Percentiles rank a stretch among this genome's conserved stretches.
Evolutionary conservation across 2,113 vertebrate genomes (phyloP).

Genomic region (Reinhardtius hippoglossoides): DNA sequence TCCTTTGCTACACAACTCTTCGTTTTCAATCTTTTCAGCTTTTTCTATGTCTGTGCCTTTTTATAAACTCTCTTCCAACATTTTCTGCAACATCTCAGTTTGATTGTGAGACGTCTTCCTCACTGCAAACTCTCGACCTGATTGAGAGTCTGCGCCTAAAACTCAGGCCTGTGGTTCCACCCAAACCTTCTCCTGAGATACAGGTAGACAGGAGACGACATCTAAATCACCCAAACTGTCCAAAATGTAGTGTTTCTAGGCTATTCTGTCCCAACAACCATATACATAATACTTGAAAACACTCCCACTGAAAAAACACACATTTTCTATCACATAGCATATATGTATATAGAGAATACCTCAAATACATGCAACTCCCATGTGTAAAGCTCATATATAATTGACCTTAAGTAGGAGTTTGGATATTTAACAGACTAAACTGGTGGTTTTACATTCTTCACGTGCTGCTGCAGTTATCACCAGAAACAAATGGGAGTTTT

Average conservation of each 20-base stretch:
- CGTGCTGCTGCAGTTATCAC: neutral
- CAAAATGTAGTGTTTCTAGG: neutral
- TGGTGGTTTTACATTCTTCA: slow-evolving; percentile 35
- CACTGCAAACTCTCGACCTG: slow-evolving; percentile 63
- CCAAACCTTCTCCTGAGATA: slow-evolving; percentile 83
- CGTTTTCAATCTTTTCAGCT: slow-evolving; percentile 36
- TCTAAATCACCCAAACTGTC: neutral
- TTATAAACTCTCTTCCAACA: slow-evolving; percentile 48
- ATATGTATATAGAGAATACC: too few relatives aligned
- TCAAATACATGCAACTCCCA: neutral
- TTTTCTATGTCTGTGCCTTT: slow-evolving; percentile 53
- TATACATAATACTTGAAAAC: neutral
- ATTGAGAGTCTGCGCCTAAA: slow-evolving; percentile 80
- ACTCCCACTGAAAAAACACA: neutral
- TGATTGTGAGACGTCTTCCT: slow-evolving; percentile 50
- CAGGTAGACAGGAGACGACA: slow-evolving; percentile 84
- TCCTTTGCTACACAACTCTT: slow-evolving; percentile 8
- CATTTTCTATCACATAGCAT: too few relatives aligned
- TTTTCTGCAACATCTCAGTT: slow-evolving; percentile 65
- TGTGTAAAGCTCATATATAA: neutral
- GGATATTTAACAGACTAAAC: slow-evolving; percentile 25
- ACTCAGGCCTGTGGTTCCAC: slow-evolving; percentile 77
- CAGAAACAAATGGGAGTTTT: neutral
- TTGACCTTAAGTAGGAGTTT: neutral
- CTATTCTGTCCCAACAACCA: neutral